Evolutionary conservation across 2,888 invertebrate species (phyloP), one percentile per base, ranked within the genome.

Genomic region (Mythimna vitellina): DNA sequence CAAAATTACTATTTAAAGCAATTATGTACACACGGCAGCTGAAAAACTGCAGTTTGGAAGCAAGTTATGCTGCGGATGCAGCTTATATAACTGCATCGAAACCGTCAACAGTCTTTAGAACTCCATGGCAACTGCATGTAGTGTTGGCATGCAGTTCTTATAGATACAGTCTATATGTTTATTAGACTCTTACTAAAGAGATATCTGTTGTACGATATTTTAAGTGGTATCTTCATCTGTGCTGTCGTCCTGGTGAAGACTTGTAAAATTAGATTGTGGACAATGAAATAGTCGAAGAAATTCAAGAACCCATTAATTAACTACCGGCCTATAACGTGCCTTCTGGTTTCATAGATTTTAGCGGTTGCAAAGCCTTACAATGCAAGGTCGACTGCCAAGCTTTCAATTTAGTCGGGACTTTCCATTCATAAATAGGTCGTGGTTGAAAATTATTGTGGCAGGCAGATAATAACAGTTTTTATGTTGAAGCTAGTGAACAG

Each of bases 371-470:
- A 35, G 3, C n/a, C 1, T 35, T 22, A 9, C n/a, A 14, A 60
- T 14, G 35, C 20, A 35, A 22, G 38, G 38, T 38, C 29, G 42
- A 20, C 17, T 20, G 14, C 20, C 6, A 12, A 29, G 42, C 8
- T 3, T 5, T 38, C 12, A 46, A 66, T 22, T 12, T 12, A 42
- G 17, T 22, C 4, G 17, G 22, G 3, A 32, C 42, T 65, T 42
- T 42, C 32, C 35, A 60, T 61, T 61, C 20, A 61, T 60, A 60
- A 65, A 58, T 20, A 25, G 14, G 2, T 65, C 35, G 25, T 20
- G n/a, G 5, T 49, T 49, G 20, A 17, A 63, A 32, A n/a, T 32
- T 58, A 35, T n/a, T 58, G 35, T 35, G n/a, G 20, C 58, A 35
- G 20, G 20, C 20, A n/a, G n/a, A 57, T 20, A 58, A 38, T 22